Evolutionary conservation across 2,113 vertebrate genomes (phyloP).

Genomic region (Tautogolabrus adspersus): DNA sequence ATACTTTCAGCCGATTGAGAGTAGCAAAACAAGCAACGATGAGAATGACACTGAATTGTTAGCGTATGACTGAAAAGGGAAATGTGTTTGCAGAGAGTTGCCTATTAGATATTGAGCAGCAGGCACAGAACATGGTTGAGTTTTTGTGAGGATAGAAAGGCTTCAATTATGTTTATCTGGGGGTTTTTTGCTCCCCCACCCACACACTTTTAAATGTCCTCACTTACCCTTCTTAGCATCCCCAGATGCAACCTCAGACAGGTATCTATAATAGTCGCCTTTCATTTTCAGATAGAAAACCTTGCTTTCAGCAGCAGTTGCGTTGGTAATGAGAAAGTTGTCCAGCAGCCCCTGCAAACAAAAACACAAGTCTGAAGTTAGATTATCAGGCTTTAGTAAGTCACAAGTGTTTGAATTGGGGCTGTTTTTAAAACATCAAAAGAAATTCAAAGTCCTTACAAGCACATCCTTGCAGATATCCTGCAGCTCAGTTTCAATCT

Average conservation of each 20-base stretch:
- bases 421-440: background rate
- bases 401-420: background rate
- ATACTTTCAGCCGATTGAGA: background rate
- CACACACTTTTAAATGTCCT: background rate
- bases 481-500: constrained; percentile 94
- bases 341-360: constrained; percentile 93
- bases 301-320: constrained; percentile 93
- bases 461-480: constrained; percentile 98
- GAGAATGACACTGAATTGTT: background rate
- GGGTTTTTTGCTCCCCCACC: too few species aligned
- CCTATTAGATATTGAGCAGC: background rate
- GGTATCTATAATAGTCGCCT: constrained; percentile 99
- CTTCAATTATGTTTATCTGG: too few species aligned
- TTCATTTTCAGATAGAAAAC: constrained; percentile 99
- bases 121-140: background rate
- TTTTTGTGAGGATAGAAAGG: too few species aligned
- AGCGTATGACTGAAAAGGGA: background rate
- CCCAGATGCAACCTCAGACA: constrained; percentile 97
- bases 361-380: background rate
- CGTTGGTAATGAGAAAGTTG: constrained; percentile 93
- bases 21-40: background rate
- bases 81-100: background rate
- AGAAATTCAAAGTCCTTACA: constrained; percentile 81
- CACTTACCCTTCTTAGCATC: constrained; percentile 94
- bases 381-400: too few species aligned